Evolutionary conservation across 2,888 invertebrate species (phyloP), one percentile per base, ranked within the genome.

Genomic region (Microctonus brassicae): DNA sequence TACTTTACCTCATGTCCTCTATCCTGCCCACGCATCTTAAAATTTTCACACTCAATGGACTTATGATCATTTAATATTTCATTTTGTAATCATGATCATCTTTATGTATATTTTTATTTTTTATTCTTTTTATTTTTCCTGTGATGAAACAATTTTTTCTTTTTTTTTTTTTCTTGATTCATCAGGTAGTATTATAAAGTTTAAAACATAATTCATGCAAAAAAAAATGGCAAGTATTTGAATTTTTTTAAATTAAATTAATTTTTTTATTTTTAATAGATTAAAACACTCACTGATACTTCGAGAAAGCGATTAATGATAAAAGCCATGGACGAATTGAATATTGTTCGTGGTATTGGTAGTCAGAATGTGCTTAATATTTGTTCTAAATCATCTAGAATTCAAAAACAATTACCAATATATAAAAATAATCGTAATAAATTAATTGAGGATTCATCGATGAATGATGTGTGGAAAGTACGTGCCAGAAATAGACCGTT

Each of bases 281-380:
- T 76, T 13, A 55, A 58, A n/a, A 17, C 22, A 10, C 61, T 77
- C 42, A 53, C 74, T 10, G 26, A 42, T 20, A 60, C 72, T 29
- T 77, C 79, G 80, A 75, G 79, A 0, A 76, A 75, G 22, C 74
- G 72, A 34, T 60, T 75, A 57, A 77, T 79, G 79, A 73, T 75
- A 52, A 67, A 70, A 10, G 75, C 74, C 5, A 70, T 81, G 61
- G 55, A 68, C n/a, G n/a, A 62, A 20, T 39, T 69, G 0, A 63
- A 78, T 52, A 42, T 77, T 11, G 69, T 80, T 62, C 69, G 68
- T 13, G 77, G 76, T 9, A 24, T 70, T 33, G 62, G 57, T 2
- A 73, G 70, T 70, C 71, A 69, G 0, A 75, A 77, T n/a, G 68
- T 81, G 6, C 73, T 79, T 10, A 76, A 78, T 36, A 74, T 80